Conservation (phyloP, 2,888 invertebrate species). For the Diadegma fenestrale region DNA sequence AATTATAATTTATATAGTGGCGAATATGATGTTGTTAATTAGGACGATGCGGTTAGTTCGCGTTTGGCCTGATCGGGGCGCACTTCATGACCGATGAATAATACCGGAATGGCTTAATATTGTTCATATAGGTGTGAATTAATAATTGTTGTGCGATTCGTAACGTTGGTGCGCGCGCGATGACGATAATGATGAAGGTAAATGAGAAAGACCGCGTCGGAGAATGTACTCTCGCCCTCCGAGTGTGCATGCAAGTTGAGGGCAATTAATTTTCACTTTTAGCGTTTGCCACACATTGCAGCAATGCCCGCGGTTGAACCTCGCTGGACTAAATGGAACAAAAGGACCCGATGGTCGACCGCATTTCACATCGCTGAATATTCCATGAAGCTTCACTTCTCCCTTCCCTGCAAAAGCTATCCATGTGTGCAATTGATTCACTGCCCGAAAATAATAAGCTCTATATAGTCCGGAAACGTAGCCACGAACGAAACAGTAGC, state of each 20-base stretch:
- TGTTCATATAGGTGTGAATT: constrained; percentile 44
- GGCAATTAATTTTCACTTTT: constrained; percentile 63
- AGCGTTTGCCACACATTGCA: constrained; percentile 46
- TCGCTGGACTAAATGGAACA: constrained; percentile 30
- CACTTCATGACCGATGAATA: constrained; percentile 9
- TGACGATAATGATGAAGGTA: constrained; percentile 36
- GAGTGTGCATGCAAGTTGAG: constrained; percentile 39
- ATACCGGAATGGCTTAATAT: constrained; percentile 13
- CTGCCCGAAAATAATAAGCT: constrained; percentile 13
- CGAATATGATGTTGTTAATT: constrained; percentile 8
- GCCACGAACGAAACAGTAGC: not conserved
- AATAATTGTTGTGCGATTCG: constrained; percentile 63
- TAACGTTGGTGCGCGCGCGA: not conserved
- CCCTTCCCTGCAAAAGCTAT: not conserved
- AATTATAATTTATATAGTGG: not conserved
- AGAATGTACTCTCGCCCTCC: not conserved
- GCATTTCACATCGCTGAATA: constrained; percentile 53
- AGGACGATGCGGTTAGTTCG: not conserved
- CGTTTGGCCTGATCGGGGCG: not conserved
- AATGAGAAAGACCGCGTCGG: constrained; percentile 7
- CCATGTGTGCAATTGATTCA: constrained; percentile 33
- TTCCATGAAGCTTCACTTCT: constrained; percentile 35
- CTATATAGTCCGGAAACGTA: not conserved
- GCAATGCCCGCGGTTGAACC: constrained; percentile 21
- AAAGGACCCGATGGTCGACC: constrained; percentile 53